Conservation (phyloP, 2,797 vertebrate genomes). For the Ibycter americanus region DNA sequence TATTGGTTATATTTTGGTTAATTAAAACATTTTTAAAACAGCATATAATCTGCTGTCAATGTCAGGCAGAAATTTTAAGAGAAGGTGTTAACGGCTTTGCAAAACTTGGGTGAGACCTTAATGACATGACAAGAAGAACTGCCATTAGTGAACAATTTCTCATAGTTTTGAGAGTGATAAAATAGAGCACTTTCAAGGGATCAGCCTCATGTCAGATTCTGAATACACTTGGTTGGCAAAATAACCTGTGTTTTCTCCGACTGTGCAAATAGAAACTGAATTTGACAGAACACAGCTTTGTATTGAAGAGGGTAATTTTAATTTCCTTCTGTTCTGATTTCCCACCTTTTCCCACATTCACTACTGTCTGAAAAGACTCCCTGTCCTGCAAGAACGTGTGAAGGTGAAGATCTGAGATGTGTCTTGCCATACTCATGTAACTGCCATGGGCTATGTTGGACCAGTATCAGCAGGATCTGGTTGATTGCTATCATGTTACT, state of each 20-base stretch:
- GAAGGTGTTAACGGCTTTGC: not conserved
- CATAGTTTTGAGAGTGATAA: not conserved
- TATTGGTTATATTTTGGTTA: not conserved
- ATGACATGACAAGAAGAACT: not conserved
- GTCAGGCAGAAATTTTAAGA: not conserved
- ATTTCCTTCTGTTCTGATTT: not conserved
- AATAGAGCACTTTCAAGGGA: not conserved
- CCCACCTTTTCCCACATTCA: not conserved
- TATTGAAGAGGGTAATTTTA: not conserved
- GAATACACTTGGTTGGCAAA: not conserved
- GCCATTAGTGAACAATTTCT: not conserved
- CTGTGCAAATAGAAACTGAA: not conserved
- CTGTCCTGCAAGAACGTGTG: not conserved
- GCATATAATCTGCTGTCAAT: accelerated
- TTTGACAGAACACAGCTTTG: not conserved
- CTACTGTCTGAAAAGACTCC: not conserved
- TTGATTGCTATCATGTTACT: not conserved
- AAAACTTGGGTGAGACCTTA: not conserved
- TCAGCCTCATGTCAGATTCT: not conserved
- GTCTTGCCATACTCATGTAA: not conserved
- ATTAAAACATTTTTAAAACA: not conserved
- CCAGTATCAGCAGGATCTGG: not conserved
- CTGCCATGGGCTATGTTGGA: not conserved
- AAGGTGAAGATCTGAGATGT: not conserved
- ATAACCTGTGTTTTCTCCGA: not conserved